Evolutionary conservation across 2,797 vertebrate genomes (phyloP), one percentile per base, ranked within the genome.

Genomic region (Acrossocheilus wenchowensis): DNA sequence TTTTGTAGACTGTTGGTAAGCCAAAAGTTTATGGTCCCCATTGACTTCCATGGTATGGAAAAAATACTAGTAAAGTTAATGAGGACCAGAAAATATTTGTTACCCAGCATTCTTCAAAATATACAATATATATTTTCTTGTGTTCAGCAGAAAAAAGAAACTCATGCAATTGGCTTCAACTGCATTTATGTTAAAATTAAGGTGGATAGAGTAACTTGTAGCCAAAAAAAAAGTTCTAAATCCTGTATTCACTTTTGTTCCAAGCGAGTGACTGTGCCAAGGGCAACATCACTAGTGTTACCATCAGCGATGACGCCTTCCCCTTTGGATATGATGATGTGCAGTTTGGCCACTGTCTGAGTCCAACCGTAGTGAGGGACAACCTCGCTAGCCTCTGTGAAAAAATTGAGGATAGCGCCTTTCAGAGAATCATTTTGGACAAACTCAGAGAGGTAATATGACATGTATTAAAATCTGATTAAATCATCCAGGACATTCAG

Each of bases 381-480:
- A 89, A 88, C 83, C 78, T 90, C 8, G 87, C 71, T 23, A 66
- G 14, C 54, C 81, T 90, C 39, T 81, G 85, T 81, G 81, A 52
- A 48, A 90, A 89, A 71, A 66, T 90, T 23, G 82, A 86, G 3
- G 72, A 73, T 60, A 84, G 77, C 10, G 23, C 11, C 9, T 84
- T 74, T n/a, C 82, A 90, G 81, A 77, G 15, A 41, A 6, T 77
- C 15, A 69, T 89, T 78, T 50, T 90, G 73, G 15, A 87, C 54
- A 89, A 86, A 81, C 72, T 88, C 14, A 50, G n/a, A 21, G 69
- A 88, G 90, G 90, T 90, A 81, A 62, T 43, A 17, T 48, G 19
- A 6, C 15, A 12, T n/a, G 1, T 45, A 23, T 26, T 78, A 50
- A 77, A 12, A n/a, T 62, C 72, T 36, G n/a, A 50, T 66, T 2